Evolutionary conservation across 1,140 invertebrate genomes (phyloP).

Genomic region (Nomia melanderi): DNA sequence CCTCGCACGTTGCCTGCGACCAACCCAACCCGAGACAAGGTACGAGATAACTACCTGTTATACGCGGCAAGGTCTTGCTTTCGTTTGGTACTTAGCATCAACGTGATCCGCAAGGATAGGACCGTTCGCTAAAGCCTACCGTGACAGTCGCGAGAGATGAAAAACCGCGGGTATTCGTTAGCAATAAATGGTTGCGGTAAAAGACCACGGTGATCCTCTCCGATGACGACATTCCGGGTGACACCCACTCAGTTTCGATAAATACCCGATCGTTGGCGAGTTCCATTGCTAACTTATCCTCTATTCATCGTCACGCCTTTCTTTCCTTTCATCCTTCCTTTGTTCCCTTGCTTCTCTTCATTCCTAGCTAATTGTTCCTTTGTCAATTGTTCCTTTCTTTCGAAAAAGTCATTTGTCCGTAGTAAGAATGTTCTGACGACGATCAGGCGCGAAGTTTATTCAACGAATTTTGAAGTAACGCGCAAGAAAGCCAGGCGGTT

Average conservation of each 20-base stretch:
- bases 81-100: not conserved
- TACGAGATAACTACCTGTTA: slow-evolving; percentile 43
- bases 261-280: not conserved
- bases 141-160: not conserved
- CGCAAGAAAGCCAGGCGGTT: not conserved
- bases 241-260: slow-evolving; percentile 25
- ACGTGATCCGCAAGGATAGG: no score
- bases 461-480: not conserved
- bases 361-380: not conserved
- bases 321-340: no score
- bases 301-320: no score
- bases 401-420: no score
- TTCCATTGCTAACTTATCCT: not conserved
- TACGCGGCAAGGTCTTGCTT: not conserved
- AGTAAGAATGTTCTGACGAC: no score
- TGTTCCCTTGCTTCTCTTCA: not conserved
- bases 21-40: slow-evolving; percentile 37
- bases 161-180: no score
- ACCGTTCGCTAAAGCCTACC: no score
- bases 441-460: no score
- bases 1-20: slow-evolving; percentile 6
- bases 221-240: slow-evolving; percentile 19
- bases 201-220: not conserved
- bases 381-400: no score
- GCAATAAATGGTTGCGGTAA: no score